Evolutionary conservation across 2,113 vertebrate genomes (phyloP), one percentile per base, ranked within the genome.

Genomic region (Empidonax alnorum): DNA sequence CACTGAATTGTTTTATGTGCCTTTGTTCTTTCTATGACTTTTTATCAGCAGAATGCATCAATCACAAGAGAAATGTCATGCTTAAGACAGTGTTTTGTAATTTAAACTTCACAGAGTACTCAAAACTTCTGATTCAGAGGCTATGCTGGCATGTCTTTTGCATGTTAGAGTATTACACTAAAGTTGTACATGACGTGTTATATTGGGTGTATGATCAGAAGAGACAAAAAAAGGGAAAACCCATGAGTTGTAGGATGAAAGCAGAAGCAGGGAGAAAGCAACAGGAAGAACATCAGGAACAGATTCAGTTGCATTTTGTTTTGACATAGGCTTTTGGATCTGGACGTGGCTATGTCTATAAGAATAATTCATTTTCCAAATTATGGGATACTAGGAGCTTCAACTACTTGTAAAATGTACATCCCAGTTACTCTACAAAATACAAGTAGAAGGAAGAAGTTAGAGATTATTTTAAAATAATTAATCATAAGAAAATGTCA

Each of bases 1-100:
- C 39, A 24, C 7, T 91, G 72, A 74, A 41, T 78, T 0, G 0
- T 20, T 73, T 68, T 1, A 0, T 46, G 23, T 53, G 35, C 49
- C 4, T 74, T 21, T 3, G 1, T 80, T 63, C 30, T 59, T 94
- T 41, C 35, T 44, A 1, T 47, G 13, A 33, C 25, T 59, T 85
- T 74, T 77, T n/a, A 22, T 46, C 6, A 7, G 77, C 35, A 56
- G 37, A 87, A 76, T 10, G 1, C 35, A 88, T 81, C 8, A 1
- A 47, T 84, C 50, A 33, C 41, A 42, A 50, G 58, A 73, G 56
- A 71, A 92, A 39, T 47, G 39, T 73, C n/a, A 27, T 93, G 83
- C 30, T 77, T 77, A 59, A 83, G 49, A 80, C 50, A 80, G 9
- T 49, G 24, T 52, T 65, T 71, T 47, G 47, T 41, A 55, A 77